A percentile compares a stretch with the other conserved stretches of the same genome.
Evolutionary conservation across 1,140 invertebrate genomes (phyloP).

Genomic region (Lepidurus apus): DNA sequence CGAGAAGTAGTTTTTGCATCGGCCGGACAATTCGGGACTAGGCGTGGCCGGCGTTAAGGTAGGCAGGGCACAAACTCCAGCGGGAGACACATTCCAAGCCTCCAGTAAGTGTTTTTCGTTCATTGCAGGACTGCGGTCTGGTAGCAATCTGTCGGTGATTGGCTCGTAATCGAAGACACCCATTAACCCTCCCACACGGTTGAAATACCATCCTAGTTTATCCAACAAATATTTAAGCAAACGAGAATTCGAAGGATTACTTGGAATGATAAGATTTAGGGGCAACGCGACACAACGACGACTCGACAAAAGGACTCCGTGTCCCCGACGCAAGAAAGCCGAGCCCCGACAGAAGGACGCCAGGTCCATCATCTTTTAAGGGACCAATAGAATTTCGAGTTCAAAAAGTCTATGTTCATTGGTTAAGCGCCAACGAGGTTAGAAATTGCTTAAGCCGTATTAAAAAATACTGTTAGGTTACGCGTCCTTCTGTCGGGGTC

Average conservation of each 20-base stretch:
- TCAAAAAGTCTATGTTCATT: too few relatives aligned
- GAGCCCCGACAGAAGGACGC: too few relatives aligned
- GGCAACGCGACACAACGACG: too few relatives aligned
- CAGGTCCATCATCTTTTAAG: too few relatives aligned
- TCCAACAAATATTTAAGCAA: background rate
- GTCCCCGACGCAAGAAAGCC: too few relatives aligned
- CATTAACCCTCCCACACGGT: slow-evolving; percentile 75
- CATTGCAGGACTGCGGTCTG: slow-evolving; percentile 50
- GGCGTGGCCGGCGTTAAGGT: background rate
- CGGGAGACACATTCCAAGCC: slow-evolving; percentile 30
- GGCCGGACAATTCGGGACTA: background rate
- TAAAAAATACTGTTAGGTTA: too few relatives aligned
- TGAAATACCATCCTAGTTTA: slow-evolving; percentile 70
- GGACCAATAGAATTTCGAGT: too few relatives aligned
- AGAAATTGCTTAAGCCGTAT: too few relatives aligned
- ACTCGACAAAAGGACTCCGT: too few relatives aligned
- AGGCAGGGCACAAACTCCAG: background rate
- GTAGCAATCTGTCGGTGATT: slow-evolving; percentile 66
- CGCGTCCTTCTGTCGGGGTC: too few relatives aligned
- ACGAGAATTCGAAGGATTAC: background rate
- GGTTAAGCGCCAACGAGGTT: too few relatives aligned
- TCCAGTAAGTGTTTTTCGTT: slow-evolving; percentile 50
- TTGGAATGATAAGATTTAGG: background rate
- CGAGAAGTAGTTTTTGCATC: slow-evolving; percentile 23
- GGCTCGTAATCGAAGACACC: slow-evolving; percentile 86